phyloP scores from a whole-genome alignment of 2,797 vertebrate genomes.

The Gymnothorax reevesii region DNA sequence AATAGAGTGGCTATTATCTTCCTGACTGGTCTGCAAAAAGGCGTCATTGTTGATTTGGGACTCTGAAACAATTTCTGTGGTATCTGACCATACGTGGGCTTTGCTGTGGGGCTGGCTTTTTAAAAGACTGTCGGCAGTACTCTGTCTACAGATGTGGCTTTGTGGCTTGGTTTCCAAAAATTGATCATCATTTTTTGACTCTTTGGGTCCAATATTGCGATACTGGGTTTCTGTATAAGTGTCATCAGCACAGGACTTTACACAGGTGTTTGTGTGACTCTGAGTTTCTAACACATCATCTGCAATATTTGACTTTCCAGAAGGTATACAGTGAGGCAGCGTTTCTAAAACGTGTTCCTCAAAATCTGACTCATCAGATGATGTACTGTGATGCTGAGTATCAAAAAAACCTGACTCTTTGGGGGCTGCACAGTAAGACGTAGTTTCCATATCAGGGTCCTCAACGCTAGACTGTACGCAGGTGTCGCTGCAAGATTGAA shows the following conservation, averaged over 20 bases:
- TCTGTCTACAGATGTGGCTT: not conserved
- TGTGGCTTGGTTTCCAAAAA: not conserved
- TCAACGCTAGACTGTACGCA: not conserved
- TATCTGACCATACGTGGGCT: not conserved
- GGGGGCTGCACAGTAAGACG: not conserved
- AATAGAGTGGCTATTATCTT: not conserved
- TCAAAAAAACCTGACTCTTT: not conserved
- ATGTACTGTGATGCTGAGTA: not conserved
- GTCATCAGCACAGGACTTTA: not conserved
- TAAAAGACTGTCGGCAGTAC: not conserved
- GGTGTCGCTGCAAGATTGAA: not conserved
- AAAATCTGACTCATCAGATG: not conserved
- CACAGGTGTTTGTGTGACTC: not conserved
- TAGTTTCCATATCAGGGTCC: not conserved
- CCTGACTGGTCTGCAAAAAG: not conserved
- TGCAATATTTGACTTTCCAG: not conserved
- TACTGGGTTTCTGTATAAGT: conserved; percentile 18
- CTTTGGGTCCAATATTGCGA: not conserved
- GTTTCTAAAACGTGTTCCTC: conserved; percentile 22
- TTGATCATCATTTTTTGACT: not conserved
- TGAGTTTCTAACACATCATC: not conserved
- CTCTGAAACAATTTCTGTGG: conserved; percentile 21
- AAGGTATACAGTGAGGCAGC: not conserved
- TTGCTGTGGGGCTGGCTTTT: not conserved
- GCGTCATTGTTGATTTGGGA: not conserved